Conservation (phyloP, 2,113 vertebrate species). For the Uria aalge region DNA sequence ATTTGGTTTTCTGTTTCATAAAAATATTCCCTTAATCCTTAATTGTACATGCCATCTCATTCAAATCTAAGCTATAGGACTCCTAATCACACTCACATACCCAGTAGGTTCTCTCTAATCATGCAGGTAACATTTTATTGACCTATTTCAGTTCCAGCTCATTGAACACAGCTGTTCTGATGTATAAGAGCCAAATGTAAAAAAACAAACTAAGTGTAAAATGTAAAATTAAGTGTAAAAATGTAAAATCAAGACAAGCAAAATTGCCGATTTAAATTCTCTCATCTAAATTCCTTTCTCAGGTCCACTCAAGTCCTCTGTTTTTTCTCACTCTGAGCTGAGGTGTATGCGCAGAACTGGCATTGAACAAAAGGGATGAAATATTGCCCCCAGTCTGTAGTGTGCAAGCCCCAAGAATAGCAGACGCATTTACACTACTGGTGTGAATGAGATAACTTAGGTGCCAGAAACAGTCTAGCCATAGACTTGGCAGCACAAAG, state of each 20-base stretch:
- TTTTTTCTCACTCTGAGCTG: neutral
- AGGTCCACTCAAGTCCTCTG: neutral
- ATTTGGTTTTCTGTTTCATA: neutral
- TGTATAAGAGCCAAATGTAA: neutral
- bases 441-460: neutral
- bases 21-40: neutral
- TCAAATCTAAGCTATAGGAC: neutral
- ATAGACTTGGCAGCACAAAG: neutral
- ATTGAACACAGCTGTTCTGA: constrained; percentile 17
- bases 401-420: neutral
- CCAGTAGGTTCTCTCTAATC: neutral
- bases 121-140: constrained; percentile 22
- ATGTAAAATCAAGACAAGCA: neutral
- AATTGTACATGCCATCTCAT: neutral
- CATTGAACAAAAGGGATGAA: neutral
- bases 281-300: neutral
- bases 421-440: neutral
- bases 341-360: neutral
- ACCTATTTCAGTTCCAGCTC: constrained; percentile 5
- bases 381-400: neutral
- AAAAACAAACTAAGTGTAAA: neutral
- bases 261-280: neutral
- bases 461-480: neutral
- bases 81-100: neutral
- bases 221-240: neutral